A percentile compares a stretch with the other conserved stretches of the same genome.
These are phyloP conservation scores for Trichogramma evanescens DNA, from an alignment of 2,888 invertebrate species.

Conservation along the genomic window DNA sequence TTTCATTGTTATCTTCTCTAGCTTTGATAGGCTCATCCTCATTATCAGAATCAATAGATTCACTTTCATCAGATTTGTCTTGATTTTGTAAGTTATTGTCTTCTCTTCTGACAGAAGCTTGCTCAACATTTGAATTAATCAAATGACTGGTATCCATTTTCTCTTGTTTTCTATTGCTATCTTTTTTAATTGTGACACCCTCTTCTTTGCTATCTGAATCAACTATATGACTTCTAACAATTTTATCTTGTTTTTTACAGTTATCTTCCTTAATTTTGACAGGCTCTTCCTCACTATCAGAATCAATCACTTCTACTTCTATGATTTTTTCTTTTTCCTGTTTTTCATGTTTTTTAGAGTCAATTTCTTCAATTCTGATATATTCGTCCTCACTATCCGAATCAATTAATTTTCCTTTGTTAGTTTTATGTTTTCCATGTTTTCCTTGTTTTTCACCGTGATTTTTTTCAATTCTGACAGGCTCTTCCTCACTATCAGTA, in stretches of 20 bases:
- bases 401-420: neutral
- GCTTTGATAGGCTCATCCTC: neutral
- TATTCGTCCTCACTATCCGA: too few species aligned
- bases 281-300: constrained; percentile 8
- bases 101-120: neutral
- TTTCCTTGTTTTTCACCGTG: constrained; percentile 3
- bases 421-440: neutral
- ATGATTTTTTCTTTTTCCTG: constrained; percentile 1
- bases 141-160: neutral
- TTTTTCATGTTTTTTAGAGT: neutral
- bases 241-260: neutral
- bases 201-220: neutral
- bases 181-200: constrained; percentile 1
- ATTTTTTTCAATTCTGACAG: neutral
- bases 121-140: neutral
- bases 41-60: neutral
- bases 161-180: neutral
- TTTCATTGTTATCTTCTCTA: too few species aligned
- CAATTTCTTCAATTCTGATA: neutral
- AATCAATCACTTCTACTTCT: neutral
- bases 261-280: neutral
- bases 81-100: neutral
- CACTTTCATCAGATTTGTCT: neutral
- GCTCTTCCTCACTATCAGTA: neutral
- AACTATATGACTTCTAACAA: neutral